Evolutionary conservation across 2,797 vertebrate genomes (phyloP).

Genomic region (Allobates femoralis): DNA sequence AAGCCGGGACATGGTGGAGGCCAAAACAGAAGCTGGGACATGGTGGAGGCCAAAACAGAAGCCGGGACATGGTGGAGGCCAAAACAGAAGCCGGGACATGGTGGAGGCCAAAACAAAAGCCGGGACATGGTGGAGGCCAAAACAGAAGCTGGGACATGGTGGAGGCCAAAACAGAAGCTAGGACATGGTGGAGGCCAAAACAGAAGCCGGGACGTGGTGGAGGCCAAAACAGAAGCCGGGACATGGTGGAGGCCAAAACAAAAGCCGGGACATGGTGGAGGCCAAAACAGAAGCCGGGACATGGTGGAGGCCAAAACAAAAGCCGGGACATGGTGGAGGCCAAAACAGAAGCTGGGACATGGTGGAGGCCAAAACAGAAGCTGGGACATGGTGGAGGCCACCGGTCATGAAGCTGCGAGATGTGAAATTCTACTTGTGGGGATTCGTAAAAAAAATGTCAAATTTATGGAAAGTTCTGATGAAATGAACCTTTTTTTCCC

Average conservation of each 20-base stretch:
- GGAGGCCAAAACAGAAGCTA: not conserved
- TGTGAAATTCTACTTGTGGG: not conserved
- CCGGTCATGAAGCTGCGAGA: not conserved
- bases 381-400: not conserved
- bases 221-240: not conserved
- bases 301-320: not conserved
- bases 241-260: not conserved
- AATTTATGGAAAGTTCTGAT: not conserved
- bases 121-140: no score
- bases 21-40: not conserved
- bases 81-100: not conserved
- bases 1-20: no score
- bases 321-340: no score
- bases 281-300: not conserved
- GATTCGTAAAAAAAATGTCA: not conserved
- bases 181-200: not conserved
- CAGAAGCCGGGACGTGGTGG: no score
- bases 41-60: not conserved
- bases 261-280: no score
- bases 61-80: not conserved
- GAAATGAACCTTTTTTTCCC: not conserved
- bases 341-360: not conserved
- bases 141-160: not conserved
- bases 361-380: not conserved
- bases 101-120: not conserved